Conservation (phyloP, 2,888 invertebrate genomes). For the Adelphocoris suturalis region DNA sequence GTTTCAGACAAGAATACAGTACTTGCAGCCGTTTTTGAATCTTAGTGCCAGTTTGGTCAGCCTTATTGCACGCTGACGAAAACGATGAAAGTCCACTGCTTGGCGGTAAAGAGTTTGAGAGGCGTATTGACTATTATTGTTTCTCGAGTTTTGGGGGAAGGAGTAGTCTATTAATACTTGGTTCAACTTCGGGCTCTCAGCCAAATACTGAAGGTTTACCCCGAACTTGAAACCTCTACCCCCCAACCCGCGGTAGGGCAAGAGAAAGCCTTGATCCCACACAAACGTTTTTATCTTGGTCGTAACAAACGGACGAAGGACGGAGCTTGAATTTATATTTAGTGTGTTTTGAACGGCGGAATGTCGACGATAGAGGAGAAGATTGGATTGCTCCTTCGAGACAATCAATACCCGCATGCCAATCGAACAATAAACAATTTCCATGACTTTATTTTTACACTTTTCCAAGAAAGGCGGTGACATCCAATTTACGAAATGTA, state of each 20-base stretch:
- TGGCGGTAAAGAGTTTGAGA: not conserved
- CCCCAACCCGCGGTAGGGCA: not conserved
- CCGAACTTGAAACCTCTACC: constrained; percentile 64
- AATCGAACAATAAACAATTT: no score
- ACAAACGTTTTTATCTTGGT: constrained; percentile 34
- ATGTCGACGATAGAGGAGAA: not conserved
- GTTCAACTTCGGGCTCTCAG: constrained; percentile 3
- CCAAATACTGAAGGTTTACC: constrained; percentile 67
- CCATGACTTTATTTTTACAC: no score
- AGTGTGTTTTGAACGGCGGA: not conserved
- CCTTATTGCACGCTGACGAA: no score
- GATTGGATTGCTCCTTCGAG: no score
- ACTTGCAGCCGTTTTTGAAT: no score
- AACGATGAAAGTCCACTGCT: not conserved
- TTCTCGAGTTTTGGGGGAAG: constrained; percentile 37
- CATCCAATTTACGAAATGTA: no score
- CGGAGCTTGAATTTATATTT: not conserved
- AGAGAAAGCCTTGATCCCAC: constrained; percentile 41
- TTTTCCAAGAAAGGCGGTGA: no score
- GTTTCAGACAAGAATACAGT: no score
- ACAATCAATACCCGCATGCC: no score
- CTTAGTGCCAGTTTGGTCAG: no score
- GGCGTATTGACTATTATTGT: constrained; percentile 58
- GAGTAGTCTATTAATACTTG: constrained; percentile 48
- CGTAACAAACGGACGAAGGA: not conserved